Base-by-base conservation (phyloP, 2,113 vertebrate genomes). In the Anolis carolinensis region DNA sequence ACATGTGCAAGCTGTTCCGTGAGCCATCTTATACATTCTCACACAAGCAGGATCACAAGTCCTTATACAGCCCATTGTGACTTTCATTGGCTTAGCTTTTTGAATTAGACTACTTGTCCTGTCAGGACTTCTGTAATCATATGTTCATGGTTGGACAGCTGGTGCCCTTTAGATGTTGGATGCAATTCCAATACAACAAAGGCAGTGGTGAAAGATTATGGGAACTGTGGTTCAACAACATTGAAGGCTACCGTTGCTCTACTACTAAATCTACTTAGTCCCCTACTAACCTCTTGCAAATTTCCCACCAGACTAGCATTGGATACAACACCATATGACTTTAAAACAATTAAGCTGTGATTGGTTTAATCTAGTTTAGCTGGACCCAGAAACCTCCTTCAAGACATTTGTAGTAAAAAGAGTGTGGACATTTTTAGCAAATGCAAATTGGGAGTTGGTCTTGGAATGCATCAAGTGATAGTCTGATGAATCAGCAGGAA, bases 331-430 rank as follows among this genome's bases (percentile, higher is more conserved):
- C 32, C 32, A 36, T 36, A 4, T 72, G 34, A 34, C 52, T 72
- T 36, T 39, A 36, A 75, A 75, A 74, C 87, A 25, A 86, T 68
- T 50, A 65, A 81, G 86, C 52, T 3, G 5, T 87, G n/a, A 10
- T n/a, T 59, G 21, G 0, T 0, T 62, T 8, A n/a, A 52, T 30
- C 44, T 75, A 7, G 23, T 32, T 34, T 30, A 44, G n/a, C 21
- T 82, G 68, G 21, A 20, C 50, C 81, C 23, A 36, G 30, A 14
- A 5, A 55, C n/a, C 34, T 55, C n/a, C 67, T 70, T 52, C 30
- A n/a, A 52, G 2, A 5, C 44, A 50, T 68, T 84, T 77, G 18
- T 68, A 20, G n/a, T 18, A 55, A 16, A 52, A 55, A 68, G 48
- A 70, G 32, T 48, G 18, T 48, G n/a, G 50, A 85, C 23, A 16